Evolutionary conservation across 30 jellyfish, hydroid and myxozoan species (phyloP).

Genomic region (Aurelia coerulea): DNA sequence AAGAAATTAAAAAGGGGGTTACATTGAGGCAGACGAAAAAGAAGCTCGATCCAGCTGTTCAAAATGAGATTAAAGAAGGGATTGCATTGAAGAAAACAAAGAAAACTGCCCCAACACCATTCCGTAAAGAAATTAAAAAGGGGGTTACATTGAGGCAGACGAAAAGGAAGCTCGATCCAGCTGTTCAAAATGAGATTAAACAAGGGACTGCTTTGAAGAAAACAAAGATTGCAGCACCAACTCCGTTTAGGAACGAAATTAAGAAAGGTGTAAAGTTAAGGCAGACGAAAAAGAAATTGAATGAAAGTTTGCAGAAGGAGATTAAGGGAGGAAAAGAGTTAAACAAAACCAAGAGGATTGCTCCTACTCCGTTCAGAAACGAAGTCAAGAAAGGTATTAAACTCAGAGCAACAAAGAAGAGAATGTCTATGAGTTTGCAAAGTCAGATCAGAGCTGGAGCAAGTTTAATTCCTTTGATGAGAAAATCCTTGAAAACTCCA

Average conservation of each 20-base stretch:
- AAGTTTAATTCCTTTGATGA: conserved; percentile 33
- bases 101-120: conserved; percentile 75
- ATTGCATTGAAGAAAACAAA: conserved; percentile 51
- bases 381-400: conserved; percentile 56
- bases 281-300: conserved; percentile 42
- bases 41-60: conserved; percentile 35
- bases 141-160: conserved; percentile 60
- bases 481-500: conserved; percentile 75
- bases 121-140: conserved; percentile 62
- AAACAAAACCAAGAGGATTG: conserved; percentile 37
- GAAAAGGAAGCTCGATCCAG: conserved; percentile 44
- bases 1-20: conserved; percentile 67
- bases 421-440: conserved; percentile 40
- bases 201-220: conserved; percentile 24
- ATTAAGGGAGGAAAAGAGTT: conserved; percentile 35
- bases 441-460: conserved; percentile 62
- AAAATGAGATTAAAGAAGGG: conserved; percentile 51
- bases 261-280: conserved; percentile 47
- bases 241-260: conserved; percentile 81
- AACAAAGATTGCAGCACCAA: conserved; percentile 68
- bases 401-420: conserved; percentile 63
- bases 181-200: conserved; percentile 39
- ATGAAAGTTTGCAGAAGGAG: conserved; percentile 33
- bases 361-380: conserved; percentile 62
- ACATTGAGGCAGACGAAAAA: conserved; percentile 59